Evolutionary conservation across 92 coral and sea anemone genomes (phyloP), one percentile per base, ranked within the genome.

Genomic region (Epizoanthus fatuus): DNA sequence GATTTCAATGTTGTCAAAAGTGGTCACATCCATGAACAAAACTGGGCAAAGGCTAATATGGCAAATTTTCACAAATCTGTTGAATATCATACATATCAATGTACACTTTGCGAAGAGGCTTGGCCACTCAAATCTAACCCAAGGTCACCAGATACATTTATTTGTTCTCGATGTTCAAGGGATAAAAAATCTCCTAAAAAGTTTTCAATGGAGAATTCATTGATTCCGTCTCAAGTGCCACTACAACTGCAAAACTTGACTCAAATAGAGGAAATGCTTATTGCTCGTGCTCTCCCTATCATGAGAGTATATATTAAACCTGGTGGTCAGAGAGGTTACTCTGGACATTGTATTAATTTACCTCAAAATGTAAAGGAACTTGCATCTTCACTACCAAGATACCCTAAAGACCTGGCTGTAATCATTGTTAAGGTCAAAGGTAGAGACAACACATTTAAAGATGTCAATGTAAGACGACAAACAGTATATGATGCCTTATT

Each of bases 211-310:
- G 68, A 72, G 59, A 81, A 87, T 59, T 71, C 66, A 54, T 81
- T 81, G 87, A 86, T 90, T 74, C 93, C 93, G 22, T 80, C 90
- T 59, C 71, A 86, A 14, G 93, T 90, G 35, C 94, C 94, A 75
- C 84, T 51, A 63, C 85, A 87, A 64, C 66, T 90, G 55, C 85
- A 87, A 22, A 87, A 73, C 69, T 74, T 90, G 53, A 75, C 90
- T 62, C 90, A 22, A 22, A 22, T 22, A 22, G 25, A 22, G 25
- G 25, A 22, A 90, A 71, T 79, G 77, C 57, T 79, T n/a, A 86
- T 79, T 86, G 86, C 90, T 67, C 86, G 86, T 74, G 79, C 74
- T 76, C 84, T 85, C 47, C 89, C 89, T 53, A 85, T 66, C 16
- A 85, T 75, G 84, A 85, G 84, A 52, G 51, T 56, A 53, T 68